A percentile compares a stretch with the other conserved stretches of the same genome.
Evolutionary conservation across 1,140 invertebrate genomes (phyloP).

Genomic region (Saccostrea cuccullata): DNA sequence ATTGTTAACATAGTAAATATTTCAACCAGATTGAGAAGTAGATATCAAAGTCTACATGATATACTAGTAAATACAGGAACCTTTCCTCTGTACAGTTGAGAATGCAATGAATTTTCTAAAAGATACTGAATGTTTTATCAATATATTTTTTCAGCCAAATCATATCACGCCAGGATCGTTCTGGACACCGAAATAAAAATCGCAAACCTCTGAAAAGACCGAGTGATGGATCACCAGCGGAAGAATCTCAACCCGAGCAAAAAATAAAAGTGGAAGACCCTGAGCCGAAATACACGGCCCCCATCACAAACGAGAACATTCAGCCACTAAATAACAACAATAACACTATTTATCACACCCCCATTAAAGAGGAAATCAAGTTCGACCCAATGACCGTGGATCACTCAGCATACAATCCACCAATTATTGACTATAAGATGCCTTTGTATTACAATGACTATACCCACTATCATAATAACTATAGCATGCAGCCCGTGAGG

Average conservation of each 20-base stretch:
- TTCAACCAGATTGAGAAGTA: no score
- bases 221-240: background rate
- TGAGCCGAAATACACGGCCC: background rate
- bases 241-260: slow-evolving; percentile 26
- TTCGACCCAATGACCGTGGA: slow-evolving; percentile 41
- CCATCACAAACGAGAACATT: slow-evolving; percentile 32
- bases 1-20: no score
- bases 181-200: background rate
- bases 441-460: slow-evolving; percentile 42
- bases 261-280: slow-evolving; percentile 22
- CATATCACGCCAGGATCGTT: slow-evolving; percentile 45
- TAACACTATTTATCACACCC: slow-evolving; percentile 33
- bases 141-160: slow-evolving; percentile 49
- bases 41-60: no score
- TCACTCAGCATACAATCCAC: slow-evolving; percentile 3
- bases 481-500: slow-evolving; percentile 24
- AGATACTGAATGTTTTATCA: background rate
- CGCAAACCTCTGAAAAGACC: slow-evolving; percentile 26
- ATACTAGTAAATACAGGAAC: no score
- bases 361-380: slow-evolving; percentile 51
- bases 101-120: no score
- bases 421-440: slow-evolving; percentile 32
- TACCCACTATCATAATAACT: background rate
- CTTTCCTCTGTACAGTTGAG: no score
- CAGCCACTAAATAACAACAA: slow-evolving; percentile 32